Evolutionary conservation across 2,113 vertebrate genomes (phyloP), one percentile per base, ranked within the genome.

Genomic region (Montifringilla adamsi): DNA sequence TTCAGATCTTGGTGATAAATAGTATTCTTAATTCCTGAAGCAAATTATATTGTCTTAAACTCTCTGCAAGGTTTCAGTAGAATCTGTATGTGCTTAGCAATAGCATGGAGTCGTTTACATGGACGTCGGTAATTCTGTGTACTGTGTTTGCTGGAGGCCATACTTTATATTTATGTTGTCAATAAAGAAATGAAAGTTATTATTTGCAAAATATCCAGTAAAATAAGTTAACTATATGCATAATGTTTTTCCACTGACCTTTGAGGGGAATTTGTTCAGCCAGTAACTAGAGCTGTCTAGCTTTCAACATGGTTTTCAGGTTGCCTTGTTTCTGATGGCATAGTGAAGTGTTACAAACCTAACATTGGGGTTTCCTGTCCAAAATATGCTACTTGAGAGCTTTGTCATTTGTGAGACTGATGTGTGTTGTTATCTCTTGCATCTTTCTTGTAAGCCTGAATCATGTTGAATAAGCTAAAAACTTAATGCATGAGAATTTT

Each of bases 141-240:
- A 9, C 28, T 60, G 15, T 70, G 33, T 66, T 93, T 91, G 19
- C 43, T 55, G 33, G 77, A 87, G 62, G 49, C 44, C 6, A 3
- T 75, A 14, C 15, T 41, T 90, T 5, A 13, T 0, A 0, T 62
- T 76, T 5, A 13, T 0, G 0, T 62, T 76, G 66, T 58, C 55
- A 75, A 5, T 76, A 89, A 80, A 68, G 31, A 47, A 41, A 24
- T 74, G 47, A 50, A 78, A 72, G 64, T 68, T 30, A 35, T 10
- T 88, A 41, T 73, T 60, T n/a, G 21, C 27, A 47, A 73, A 86
- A 67, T 93, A 43, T 17, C 13, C 72, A 14, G 28, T 67, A 67
- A 87, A 74, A 52, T 60, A 77, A 46, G 7, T 74, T 69, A 39
- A 33, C 9, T 70, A 1, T 37, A 83, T 72, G 9, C 39, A 27